Conservation (phyloP, 2,888 invertebrate genomes). For the Ennomos quercinarius region DNA sequence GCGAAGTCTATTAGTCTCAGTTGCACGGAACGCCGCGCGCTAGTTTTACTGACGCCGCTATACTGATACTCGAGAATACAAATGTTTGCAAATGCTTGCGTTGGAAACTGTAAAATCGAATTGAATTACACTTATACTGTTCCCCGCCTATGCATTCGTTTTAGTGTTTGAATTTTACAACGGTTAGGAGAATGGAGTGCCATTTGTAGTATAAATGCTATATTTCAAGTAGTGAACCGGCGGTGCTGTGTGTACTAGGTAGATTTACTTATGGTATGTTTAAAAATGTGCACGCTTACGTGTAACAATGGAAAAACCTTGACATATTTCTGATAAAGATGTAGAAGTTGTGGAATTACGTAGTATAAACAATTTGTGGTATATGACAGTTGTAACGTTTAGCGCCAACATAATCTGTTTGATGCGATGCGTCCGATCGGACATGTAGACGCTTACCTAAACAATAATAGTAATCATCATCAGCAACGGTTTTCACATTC, state of each 20-base stretch:
- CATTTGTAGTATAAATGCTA: constrained; percentile 42
- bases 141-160: constrained; percentile 47
- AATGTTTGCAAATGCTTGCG: constrained; percentile 58
- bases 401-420: no score
- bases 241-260: constrained; percentile 8
- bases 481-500: no score
- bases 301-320: constrained; percentile 37
- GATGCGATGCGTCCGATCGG: no score
- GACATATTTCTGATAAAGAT: constrained; percentile 46
- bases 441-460: no score
- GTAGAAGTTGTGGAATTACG: constrained; percentile 33
- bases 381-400: background rate
- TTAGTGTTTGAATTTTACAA: constrained; percentile 47
- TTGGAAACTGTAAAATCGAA: constrained; percentile 60
- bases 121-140: constrained; percentile 54
- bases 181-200: constrained; percentile 40
- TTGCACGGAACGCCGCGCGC: constrained; percentile 59
- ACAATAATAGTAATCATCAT: no score
- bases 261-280: constrained; percentile 19
- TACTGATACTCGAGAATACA: constrained; percentile 55
- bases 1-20: constrained; percentile 85
- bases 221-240: constrained; percentile 31
- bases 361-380: constrained; percentile 26
- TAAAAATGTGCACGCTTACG: constrained; percentile 29
- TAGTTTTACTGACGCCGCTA: constrained; percentile 56